These are phyloP conservation scores for Aporrectodea caliginosa DNA, from an alignment of 1,140 invertebrate genomes.

Conservation along the genomic window DNA sequence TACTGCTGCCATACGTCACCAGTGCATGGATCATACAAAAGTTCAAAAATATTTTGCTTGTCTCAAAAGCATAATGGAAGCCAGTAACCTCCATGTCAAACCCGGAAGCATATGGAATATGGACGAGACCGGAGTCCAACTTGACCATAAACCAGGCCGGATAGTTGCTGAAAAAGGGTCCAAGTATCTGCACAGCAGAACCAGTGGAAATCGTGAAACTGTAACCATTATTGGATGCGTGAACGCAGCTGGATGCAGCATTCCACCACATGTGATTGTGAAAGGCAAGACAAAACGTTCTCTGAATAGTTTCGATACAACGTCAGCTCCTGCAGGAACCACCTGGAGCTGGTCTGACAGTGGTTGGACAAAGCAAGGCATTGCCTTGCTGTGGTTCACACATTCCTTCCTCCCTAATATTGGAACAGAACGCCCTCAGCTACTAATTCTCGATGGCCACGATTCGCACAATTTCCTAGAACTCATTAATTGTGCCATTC, in stretches of 20 bases:
- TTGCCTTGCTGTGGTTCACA: constrained; percentile 1
- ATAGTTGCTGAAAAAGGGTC: constrained; percentile 52
- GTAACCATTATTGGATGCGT: constrained; percentile 12
- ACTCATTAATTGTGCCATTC: constrained; percentile 14
- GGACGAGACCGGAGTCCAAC: constrained; percentile 58
- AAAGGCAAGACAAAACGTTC: constrained; percentile 20
- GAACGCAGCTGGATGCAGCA: constrained; percentile 9
- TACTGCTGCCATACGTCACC: neutral
- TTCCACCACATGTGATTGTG: neutral
- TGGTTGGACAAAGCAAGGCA: constrained; percentile 21
- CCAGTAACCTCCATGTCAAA: neutral
- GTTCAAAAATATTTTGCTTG: neutral
- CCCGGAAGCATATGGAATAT: constrained; percentile 51
- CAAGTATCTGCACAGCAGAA: constrained; percentile 53
- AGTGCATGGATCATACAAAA: neutral
- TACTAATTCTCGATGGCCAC: no score
- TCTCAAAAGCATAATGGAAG: neutral
- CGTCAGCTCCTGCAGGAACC: neutral
- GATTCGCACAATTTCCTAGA: neutral
- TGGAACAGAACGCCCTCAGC: constrained; percentile 3
- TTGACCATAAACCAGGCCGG: constrained; percentile 53
- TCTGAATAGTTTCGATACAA: constrained; percentile 5
- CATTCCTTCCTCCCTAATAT: constrained; percentile 3
- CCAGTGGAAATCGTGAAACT: constrained; percentile 46
- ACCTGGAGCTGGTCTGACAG: neutral